Base-by-base conservation (phyloP, 2,797 vertebrate species). In the Pipistrellus pipistrellus region DNA sequence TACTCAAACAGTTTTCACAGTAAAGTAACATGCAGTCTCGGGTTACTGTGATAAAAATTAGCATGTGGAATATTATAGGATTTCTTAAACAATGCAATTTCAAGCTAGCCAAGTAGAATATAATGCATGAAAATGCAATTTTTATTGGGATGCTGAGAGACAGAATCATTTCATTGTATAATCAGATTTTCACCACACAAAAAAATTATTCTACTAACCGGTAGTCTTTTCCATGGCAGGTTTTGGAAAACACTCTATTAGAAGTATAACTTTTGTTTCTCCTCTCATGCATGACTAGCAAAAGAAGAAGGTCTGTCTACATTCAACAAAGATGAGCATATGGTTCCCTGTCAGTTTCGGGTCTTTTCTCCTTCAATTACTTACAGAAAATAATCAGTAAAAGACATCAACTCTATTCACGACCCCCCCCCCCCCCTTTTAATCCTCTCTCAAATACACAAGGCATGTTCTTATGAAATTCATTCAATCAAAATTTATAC, bases 301-400 rank as follows among this genome's bases (percentile, higher is more conserved):
- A 76, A 89, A 62, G 57, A 48, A 83, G 82, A 57, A 78, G 13
- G 0, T 69, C 41, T 77, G 14, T 44, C 15, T 73, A 20, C 62
- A 38, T 59, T 59, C 48, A 91, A 32, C n/a, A 64, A 80, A 96
- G 30, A 62, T 20, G 82, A 93, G 17, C 96, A 94, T 92, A 88
- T 92, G 91, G 85, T 14, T 81, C 2, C 23, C 75, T 94, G 89
- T 95, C 95, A 94, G 46, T 75, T 87, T 87, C 68, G 64, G 35
- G 87, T 75, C 57, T 59, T 27, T 85, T 90, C 59, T 64, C 18
- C 76, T 72, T 88, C 85, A 91, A 69, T 88, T 82, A 46, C 3
- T 91, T 48, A 32, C 77, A 72, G 77, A 87, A 96, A 68, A 35
- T 62, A 94, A 85, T 90, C 93, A 94, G 57, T 9, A 59, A 85